Percentiles rank a stretch among this genome's conserved stretches.
Evolutionary conservation across 1,140 invertebrate species (phyloP).

Genomic region (Maniola jurtina): DNA sequence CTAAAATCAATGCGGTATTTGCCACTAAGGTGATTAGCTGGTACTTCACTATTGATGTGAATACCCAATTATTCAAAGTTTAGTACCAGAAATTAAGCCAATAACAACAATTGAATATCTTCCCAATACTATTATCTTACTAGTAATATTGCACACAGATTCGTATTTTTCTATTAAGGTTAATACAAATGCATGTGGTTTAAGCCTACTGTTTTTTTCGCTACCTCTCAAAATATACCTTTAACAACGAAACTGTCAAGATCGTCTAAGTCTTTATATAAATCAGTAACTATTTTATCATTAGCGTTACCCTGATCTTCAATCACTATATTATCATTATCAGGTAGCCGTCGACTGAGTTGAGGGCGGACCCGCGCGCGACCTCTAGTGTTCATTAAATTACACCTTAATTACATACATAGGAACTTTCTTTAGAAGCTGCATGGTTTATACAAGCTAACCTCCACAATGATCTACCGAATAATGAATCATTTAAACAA

Average conservation of each 20-base stretch:
- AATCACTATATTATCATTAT: slow-evolving; percentile 53
- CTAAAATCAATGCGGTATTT: too few relatives aligned
- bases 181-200: not conserved
- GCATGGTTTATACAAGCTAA: slow-evolving; percentile 79
- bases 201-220: not conserved
- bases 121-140: too few relatives aligned
- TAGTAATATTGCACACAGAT: not conserved
- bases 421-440: slow-evolving; percentile 79
- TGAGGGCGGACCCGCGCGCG: slow-evolving; percentile 48
- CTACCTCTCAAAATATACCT: slow-evolving; percentile 1
- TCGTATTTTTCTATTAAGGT: not conserved
- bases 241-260: not conserved
- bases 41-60: too few relatives aligned
- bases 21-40: too few relatives aligned
- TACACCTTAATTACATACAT: slow-evolving; percentile 78
- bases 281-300: slow-evolving; percentile 21
- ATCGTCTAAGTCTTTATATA: slow-evolving; percentile 20
- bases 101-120: too few relatives aligned
- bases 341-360: slow-evolving; percentile 42
- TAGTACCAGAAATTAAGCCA: too few relatives aligned
- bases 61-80: too few relatives aligned
- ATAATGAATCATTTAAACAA: slow-evolving; percentile 70
- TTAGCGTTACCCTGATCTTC: slow-evolving; percentile 59
- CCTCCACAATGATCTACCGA: slow-evolving; percentile 74
- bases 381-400: slow-evolving; percentile 74